These are phyloP conservation scores for Cheirogaleus medius DNA, from an alignment of 2,113 vertebrate genomes.

Conservation along the genomic window DNA sequence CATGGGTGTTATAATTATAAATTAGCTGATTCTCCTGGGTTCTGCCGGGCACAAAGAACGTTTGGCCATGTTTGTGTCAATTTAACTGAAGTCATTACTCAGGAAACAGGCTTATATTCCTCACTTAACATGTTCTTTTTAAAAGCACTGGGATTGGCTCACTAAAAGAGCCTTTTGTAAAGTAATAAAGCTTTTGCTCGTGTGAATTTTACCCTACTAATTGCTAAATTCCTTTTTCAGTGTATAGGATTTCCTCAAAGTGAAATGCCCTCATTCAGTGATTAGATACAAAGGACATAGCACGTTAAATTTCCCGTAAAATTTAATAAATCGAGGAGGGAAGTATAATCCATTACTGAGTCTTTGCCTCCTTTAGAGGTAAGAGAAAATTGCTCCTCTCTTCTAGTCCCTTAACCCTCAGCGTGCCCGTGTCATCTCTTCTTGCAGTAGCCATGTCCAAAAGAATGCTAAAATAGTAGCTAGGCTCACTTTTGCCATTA, in stretches of 20 bases:
- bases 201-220: constrained; percentile 16
- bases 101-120: constrained; percentile 45
- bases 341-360: neutral
- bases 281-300: constrained; percentile 19
- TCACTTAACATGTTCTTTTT: constrained; percentile 56
- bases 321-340: constrained; percentile 7
- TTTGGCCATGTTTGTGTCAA: neutral
- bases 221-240: constrained; percentile 33
- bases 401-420: neutral
- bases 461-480: neutral
- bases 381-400: neutral
- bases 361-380: neutral
- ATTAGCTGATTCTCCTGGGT: constrained; percentile 42
- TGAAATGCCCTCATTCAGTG: constrained; percentile 19
- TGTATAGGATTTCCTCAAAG: constrained; percentile 47
- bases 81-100: constrained; percentile 60
- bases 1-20: constrained; percentile 16
- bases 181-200: constrained; percentile 11
- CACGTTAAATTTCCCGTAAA: neutral
- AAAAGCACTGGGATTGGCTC: neutral
- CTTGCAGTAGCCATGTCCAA: neutral
- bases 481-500: neutral
- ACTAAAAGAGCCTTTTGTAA: constrained; percentile 60
- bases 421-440: neutral
- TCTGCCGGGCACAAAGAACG: neutral